phyloP scores from a whole-genome alignment of 2,113 vertebrate genomes.

The Hystrix brachyura region DNA sequence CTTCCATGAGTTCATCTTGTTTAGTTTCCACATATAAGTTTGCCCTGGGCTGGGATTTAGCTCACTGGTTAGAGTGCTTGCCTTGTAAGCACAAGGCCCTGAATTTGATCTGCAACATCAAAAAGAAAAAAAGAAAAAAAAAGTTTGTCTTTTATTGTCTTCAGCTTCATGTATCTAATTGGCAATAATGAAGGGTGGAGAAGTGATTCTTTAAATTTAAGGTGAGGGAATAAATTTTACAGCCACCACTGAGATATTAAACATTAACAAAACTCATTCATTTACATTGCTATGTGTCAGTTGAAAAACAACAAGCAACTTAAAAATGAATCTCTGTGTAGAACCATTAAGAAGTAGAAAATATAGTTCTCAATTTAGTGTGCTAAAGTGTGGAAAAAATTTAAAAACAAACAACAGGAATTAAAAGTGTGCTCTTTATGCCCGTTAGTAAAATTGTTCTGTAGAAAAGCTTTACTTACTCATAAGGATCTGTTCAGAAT shows the following conservation, averaged over 20 bases:
- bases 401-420: background rate
- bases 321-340: background rate
- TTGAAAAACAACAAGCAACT: background rate
- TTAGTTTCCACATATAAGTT: background rate
- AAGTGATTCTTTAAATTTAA: background rate
- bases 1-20: background rate
- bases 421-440: background rate
- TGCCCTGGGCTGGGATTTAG: no score
- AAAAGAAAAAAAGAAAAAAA: no score
- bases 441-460: background rate
- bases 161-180: background rate
- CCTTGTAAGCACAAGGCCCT: no score
- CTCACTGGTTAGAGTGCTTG: no score
- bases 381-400: background rate
- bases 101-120: no score
- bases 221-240: background rate
- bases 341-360: background rate
- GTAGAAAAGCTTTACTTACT: background rate
- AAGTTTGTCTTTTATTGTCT: background rate
- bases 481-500: background rate
- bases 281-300: background rate
- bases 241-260: background rate
- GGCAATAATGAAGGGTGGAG: background rate
- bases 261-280: background rate
- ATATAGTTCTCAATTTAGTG: background rate